A percentile compares a stretch with the other conserved stretches of the same genome.
Evolutionary conservation across 1,140 invertebrate species (phyloP).

Genomic region (Penaeus vannamei): DNA sequence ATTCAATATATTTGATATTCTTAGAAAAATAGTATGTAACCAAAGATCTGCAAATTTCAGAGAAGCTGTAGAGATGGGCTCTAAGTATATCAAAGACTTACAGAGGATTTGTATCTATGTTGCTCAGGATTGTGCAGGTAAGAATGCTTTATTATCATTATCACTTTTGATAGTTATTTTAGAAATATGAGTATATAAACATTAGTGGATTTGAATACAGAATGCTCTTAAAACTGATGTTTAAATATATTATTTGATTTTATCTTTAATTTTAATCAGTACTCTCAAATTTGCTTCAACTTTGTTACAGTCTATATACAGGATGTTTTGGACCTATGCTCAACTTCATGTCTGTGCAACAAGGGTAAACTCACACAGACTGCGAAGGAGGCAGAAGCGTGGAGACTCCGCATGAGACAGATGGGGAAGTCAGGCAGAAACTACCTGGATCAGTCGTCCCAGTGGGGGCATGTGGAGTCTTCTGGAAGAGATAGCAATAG

Average conservation of each 20-base stretch:
- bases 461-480: no score
- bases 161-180: no score
- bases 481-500: no score
- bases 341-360: slow-evolving; percentile 46
- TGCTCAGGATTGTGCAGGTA: slow-evolving; percentile 62
- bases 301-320: slow-evolving; percentile 59
- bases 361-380: slow-evolving; percentile 6
- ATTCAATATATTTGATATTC: not conserved
- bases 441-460: no score
- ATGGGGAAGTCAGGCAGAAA: no score
- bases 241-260: no score
- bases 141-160: not conserved
- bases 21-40: not conserved
- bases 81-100: slow-evolving; percentile 61
- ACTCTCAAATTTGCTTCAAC: no score
- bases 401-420: not conserved
- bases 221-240: no score
- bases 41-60: slow-evolving; percentile 35
- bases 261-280: no score
- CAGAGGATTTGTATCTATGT: slow-evolving; percentile 59
- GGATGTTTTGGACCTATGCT: slow-evolving; percentile 63
- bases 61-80: slow-evolving; percentile 66
- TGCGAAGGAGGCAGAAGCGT: not conserved
- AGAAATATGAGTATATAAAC: no score
- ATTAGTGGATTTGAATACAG: no score